phyloP scores from a whole-genome alignment of 2,113 vertebrate species.

The Tragelaphus imberbis region DNA sequence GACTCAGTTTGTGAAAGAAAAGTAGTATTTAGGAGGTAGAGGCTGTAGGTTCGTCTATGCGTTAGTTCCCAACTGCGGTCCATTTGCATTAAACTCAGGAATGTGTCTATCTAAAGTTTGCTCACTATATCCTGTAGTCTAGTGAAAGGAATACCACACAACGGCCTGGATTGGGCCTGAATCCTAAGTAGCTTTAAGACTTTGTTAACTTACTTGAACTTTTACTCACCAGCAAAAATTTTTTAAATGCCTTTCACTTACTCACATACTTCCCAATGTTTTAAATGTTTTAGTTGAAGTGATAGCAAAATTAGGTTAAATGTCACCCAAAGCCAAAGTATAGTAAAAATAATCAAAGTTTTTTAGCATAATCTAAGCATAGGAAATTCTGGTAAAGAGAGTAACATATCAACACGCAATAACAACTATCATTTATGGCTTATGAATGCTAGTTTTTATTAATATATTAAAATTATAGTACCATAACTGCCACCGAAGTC shows the following conservation, averaged over 20 bases:
- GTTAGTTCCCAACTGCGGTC: not conserved
- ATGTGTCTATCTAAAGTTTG: not conserved
- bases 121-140: not conserved
- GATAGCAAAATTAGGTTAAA: conserved; percentile 2
- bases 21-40: not conserved
- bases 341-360: not conserved
- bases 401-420: not conserved
- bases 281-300: not conserved
- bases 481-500: not conserved
- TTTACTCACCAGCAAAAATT: not conserved
- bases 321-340: not conserved
- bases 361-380: not conserved
- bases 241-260: not conserved
- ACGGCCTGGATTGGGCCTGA: not conserved
- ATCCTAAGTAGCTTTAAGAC: not conserved
- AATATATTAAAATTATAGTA: not conserved
- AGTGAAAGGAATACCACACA: not conserved
- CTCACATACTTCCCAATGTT: not conserved
- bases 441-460: not conserved
- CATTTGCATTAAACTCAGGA: not conserved
- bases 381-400: not conserved
- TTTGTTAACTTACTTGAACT: not conserved
- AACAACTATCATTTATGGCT: not conserved
- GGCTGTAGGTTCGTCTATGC: not conserved
- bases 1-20: not conserved